These are phyloP conservation scores for Leptobrachium leishanense DNA, from an alignment of 2,113 vertebrate genomes.

Conservation along the genomic window DNA sequence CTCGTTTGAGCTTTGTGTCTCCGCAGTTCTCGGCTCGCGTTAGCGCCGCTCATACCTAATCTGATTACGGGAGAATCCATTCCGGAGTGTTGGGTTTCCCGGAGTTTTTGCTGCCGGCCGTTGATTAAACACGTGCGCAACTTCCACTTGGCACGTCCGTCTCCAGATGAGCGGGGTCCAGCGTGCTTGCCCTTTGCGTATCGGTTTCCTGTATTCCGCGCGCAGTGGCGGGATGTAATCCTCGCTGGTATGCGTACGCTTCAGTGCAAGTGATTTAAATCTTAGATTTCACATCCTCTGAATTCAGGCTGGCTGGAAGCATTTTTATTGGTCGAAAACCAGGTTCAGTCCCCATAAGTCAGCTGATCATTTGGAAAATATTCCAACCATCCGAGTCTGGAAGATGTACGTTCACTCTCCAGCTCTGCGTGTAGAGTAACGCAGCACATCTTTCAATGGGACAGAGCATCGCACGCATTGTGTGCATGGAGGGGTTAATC, in stretches of 20 bases:
- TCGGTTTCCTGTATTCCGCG: neutral
- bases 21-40: no score
- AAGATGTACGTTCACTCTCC: neutral
- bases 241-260: neutral
- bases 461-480: no score
- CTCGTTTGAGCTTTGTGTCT: no score
- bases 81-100: neutral
- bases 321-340: neutral
- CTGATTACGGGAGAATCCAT: no score
- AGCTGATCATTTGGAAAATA: neutral
- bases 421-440: no score
- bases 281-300: conserved; percentile 10
- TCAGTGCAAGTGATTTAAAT: neutral
- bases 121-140: neutral
- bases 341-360: neutral
- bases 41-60: no score
- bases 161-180: no score
- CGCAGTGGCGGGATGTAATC: neutral
- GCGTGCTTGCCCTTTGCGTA: no score
- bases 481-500: no score
- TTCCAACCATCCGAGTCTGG: conserved; percentile 7
- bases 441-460: no score
- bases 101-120: neutral
- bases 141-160: no score
- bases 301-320: neutral